Conservation (phyloP, 2,113 vertebrate genomes). For the Cichladusa arquata region DNA sequence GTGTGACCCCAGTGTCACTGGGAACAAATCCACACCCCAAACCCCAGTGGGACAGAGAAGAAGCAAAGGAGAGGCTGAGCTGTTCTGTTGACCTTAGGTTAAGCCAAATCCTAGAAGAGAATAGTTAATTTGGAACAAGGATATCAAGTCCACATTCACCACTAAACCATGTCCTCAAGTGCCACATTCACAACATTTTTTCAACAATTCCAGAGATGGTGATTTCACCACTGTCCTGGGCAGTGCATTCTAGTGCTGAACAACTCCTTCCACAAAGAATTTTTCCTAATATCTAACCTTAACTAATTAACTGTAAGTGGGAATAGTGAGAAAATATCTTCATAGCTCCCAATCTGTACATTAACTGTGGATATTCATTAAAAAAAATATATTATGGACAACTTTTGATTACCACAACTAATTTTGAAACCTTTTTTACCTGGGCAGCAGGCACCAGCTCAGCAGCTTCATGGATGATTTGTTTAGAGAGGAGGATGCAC, state of each 20-base stretch:
- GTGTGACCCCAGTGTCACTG: not conserved
- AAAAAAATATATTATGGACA: not conserved
- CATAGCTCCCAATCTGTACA: accelerated
- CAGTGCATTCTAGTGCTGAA: not conserved
- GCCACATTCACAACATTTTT: not conserved
- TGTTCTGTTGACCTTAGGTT: not conserved
- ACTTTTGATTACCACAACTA: not conserved
- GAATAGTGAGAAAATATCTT: not conserved
- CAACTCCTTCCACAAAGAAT: not conserved
- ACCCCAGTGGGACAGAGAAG: not conserved
- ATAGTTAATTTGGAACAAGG: not conserved
- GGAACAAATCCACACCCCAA: not conserved
- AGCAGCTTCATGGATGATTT: not conserved
- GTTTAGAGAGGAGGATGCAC: not conserved
- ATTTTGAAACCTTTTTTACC: not conserved
- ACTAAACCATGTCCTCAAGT: not conserved
- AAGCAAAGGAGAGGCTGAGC: not conserved
- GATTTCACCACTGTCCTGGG: not conserved
- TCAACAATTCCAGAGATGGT: not conserved
- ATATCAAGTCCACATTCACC: not conserved
- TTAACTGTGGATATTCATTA: not conserved
- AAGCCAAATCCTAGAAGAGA: not conserved
- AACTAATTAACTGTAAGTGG: not conserved
- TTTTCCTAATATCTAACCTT: not conserved
- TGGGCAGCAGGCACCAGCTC: not conserved